Base-by-base conservation (phyloP, 2,113 vertebrate species). In the Scalopus aquaticus region DNA sequence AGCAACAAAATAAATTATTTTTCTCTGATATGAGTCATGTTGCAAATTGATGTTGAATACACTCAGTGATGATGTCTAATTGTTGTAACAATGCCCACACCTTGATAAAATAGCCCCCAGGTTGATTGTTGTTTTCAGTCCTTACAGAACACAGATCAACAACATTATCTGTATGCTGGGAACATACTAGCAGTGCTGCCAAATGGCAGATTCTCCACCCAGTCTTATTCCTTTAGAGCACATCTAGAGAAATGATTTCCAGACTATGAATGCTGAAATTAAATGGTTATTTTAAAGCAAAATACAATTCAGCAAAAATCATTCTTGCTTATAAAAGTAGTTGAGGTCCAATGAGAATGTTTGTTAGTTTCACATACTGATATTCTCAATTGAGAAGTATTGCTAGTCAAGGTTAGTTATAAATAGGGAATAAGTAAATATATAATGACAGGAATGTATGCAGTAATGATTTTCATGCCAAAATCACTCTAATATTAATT, bases 1-100 rank as follows among this genome's bases (percentile, higher is more conserved):
- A 82, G 70, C 85, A 91, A 70, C 46, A 90, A 93, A 74, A 89
- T 26, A 64, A 42, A 65, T 72, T 51, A 35, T 70, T 94, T 96
- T 83, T 22, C 49, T 86, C 39, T 39, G 42, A 79, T 54, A 60
- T 20, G 58, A 85, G 54, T 56, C 5, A 73, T 62, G 15, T 37
- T 93, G 69, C 51, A 89, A 84, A 72, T 8, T 26, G 37, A 70
- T 64, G 11, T 32, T 20, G 20, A 44, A 58, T 42, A 39, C 9
- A 39, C 58, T 82, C 30, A 15, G 26, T 72, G 78, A 73, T 56
- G 32, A 30, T 1, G 9, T 76, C 82, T 81, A 8, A 22, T 60
- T 24, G 72, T 67, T 77, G 37, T 46, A 51, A 83, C 46, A 70
- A 67, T 73, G 24, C n/a, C 49, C 28, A 20, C 1, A 2, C 15